Conservation (phyloP, 1,140 invertebrate genomes). For the Bradynema listronoti region DNA sequence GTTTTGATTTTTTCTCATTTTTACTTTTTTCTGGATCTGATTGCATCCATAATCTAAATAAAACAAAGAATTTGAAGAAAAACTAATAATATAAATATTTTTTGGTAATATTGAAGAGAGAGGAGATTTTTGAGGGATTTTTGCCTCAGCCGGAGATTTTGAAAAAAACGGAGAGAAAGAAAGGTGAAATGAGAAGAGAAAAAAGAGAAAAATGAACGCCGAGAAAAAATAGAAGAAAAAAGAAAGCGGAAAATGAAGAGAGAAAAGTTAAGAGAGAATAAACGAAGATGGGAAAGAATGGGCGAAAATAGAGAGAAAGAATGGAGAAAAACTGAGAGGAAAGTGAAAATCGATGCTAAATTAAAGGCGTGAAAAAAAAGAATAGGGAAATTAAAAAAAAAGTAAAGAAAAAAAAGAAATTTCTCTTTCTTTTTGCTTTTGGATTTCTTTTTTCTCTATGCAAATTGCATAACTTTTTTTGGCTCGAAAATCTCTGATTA, state of each 20-base stretch:
- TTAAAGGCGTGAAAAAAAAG: background rate
- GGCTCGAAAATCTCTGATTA: background rate
- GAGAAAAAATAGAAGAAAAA: background rate
- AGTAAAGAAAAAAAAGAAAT: background rate
- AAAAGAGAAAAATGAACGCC: background rate
- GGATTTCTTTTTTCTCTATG: background rate
- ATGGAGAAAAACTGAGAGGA: background rate
- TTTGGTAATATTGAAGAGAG: no score
- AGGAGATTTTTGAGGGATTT: no score
- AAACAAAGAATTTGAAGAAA: no score
- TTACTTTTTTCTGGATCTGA: no score
- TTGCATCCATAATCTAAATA: no score
- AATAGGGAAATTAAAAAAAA: no score
- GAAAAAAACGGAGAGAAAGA: no score
- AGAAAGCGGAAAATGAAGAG: background rate
- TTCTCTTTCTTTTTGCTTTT: background rate
- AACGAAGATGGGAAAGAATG: background rate
- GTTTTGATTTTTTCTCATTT: no score
- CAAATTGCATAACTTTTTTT: background rate
- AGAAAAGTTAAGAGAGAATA: background rate
- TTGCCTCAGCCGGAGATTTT: no score
- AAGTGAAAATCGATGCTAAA: background rate
- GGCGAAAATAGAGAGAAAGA: background rate
- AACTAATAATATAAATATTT: no score
- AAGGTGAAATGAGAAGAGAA: background rate